Evolutionary conservation across 2,113 vertebrate species (phyloP).

Genomic region (Triplophysa siluroides): DNA sequence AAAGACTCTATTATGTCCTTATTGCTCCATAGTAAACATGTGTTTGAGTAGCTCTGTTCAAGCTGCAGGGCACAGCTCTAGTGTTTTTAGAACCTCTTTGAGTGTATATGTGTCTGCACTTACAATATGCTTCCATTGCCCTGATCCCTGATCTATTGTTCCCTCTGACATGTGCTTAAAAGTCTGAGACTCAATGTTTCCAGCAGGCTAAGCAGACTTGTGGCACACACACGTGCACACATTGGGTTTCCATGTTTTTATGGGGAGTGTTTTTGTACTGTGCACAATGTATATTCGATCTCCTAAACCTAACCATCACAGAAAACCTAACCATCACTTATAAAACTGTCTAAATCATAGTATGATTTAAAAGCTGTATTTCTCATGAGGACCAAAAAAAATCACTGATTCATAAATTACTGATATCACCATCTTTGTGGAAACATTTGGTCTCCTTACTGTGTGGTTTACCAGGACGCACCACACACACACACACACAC

Average conservation of each 20-base stretch:
- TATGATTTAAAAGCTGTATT: too few relatives aligned
- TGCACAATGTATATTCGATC: too few relatives aligned
- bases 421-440: too few relatives aligned
- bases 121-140: constrained; percentile 67
- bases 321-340: too few relatives aligned
- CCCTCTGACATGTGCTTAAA: constrained; percentile 60
- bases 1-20: constrained; percentile 72
- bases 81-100: constrained; percentile 38
- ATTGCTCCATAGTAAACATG: constrained; percentile 80
- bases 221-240: constrained; percentile 70
- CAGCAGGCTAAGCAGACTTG: constrained; percentile 57
- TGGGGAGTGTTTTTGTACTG: too few relatives aligned
- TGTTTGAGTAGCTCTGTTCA: constrained; percentile 73
- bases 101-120: constrained; percentile 50
- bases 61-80: constrained; percentile 60
- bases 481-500: constrained; percentile 63
- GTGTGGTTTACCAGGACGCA: too few relatives aligned
- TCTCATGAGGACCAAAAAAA: too few relatives aligned
- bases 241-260: too few relatives aligned
- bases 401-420: too few relatives aligned
- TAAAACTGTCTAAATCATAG: too few relatives aligned
- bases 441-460: too few relatives aligned
- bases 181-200: constrained; percentile 67
- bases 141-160: constrained; percentile 65
- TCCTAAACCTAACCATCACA: too few relatives aligned